Percentiles rank a stretch among this genome's conserved stretches.
These are phyloP conservation scores for Somateria mollissima DNA, from an alignment of 2,797 vertebrate genomes.

Conservation along the genomic window DNA sequence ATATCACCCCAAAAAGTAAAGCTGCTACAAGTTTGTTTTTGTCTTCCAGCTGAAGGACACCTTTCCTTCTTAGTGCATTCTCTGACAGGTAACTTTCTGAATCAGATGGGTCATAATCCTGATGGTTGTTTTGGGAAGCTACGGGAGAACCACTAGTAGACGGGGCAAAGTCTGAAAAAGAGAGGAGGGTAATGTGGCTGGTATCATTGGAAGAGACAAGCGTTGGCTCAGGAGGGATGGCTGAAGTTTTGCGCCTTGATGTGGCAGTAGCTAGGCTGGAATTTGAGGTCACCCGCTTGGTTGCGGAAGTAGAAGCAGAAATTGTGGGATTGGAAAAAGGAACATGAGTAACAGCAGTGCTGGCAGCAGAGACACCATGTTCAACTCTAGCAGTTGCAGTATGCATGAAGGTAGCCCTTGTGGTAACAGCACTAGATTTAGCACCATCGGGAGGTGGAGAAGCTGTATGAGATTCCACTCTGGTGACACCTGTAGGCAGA, in stretches of 20 bases:
- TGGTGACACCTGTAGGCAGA: neutral
- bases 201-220: neutral
- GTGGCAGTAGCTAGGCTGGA: neutral
- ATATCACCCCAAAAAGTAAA: slow-evolving; percentile 84
- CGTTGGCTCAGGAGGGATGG: neutral
- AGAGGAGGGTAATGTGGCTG: neutral
- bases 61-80: neutral
- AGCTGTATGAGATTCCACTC: neutral
- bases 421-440: neutral
- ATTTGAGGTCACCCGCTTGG: neutral
- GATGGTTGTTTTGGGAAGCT: neutral
- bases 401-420: neutral
- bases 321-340: neutral
- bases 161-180: slow-evolving; percentile 32
- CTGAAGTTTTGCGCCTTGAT: neutral
- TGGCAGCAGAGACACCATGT: neutral
- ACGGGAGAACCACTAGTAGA: accelerated
- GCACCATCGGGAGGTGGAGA: neutral
- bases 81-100: neutral
- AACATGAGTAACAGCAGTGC: accelerated
- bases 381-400: neutral
- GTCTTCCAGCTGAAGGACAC: slow-evolving; percentile 54
- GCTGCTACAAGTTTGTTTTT: slow-evolving; percentile 85
- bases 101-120: neutral
- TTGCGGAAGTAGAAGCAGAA: slow-evolving; percentile 23